Conservation (phyloP, 2,113 vertebrate species). For the Zingel zingel region DNA sequence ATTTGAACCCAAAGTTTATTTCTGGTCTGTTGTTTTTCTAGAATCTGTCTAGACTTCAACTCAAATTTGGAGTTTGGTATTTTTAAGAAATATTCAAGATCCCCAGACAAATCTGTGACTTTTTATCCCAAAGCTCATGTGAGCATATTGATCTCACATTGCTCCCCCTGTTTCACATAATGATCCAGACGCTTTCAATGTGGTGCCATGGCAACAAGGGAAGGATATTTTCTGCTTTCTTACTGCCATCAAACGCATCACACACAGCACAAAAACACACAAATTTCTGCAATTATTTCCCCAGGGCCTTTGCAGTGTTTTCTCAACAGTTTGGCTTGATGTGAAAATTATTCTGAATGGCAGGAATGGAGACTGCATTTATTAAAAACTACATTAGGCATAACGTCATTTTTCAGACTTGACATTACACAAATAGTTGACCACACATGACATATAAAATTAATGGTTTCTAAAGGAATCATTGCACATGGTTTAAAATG, state of each 20-base stretch:
- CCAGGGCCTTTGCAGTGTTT: not conserved
- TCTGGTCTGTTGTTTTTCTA: not conserved
- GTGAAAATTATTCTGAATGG: not conserved
- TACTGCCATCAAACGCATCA: conserved; percentile 31
- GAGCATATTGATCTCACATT: not conserved
- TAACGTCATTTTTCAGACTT: not conserved
- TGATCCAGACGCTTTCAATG: conserved; percentile 35
- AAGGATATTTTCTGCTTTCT: conserved; percentile 39
- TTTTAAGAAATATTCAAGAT: not conserved
- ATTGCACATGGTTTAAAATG: not conserved
- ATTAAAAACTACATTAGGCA: not conserved
- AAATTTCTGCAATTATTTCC: conserved; percentile 18
- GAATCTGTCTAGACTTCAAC: not conserved
- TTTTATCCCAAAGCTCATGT: not conserved
- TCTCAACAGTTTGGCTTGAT: not conserved
- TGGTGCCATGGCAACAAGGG: conserved; percentile 67
- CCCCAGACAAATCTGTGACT: not conserved
- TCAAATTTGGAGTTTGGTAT: not conserved
- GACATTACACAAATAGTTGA: not conserved
- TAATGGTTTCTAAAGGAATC: not conserved
- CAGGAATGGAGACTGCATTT: not conserved
- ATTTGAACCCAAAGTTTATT: not conserved
- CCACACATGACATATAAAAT: not conserved
- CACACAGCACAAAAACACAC: conserved; percentile 29
- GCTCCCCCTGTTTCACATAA: conserved; percentile 20